Base-by-base conservation (phyloP, 2,113 vertebrate species). In the Hippopotamus amphibius region DNA sequence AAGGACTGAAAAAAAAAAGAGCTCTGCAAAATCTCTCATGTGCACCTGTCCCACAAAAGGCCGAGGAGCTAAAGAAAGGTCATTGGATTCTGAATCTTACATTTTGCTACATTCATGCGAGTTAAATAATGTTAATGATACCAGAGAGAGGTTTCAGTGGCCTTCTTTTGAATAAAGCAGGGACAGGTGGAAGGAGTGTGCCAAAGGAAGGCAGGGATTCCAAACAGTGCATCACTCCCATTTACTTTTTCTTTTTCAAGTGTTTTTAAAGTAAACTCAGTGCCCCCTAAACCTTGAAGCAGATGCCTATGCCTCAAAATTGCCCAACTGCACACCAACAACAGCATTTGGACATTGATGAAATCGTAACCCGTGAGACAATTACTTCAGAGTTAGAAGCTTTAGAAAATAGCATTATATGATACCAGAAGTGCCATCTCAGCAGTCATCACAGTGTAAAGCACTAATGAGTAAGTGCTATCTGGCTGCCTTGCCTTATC, bases 181-280 rank as follows among this genome's bases (percentile, higher is more conserved):
- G 82, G 26, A 53, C 85, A 71, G 41, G 17, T 12, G 74, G n/a
- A 82, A 85, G 26, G 41, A 33, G 7, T 0, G 0, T 48, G 24
- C 57, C 89, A 55, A 68, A 65, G 33, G 41, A 66, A 53, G 1
- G 14, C 6, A 24, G 15, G 30, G 33, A 41, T 50, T 46, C 55
- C 55, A 82, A 37, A 21, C 11, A 37, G 0, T 0, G 19, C 14
- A 7, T 28, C 13, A 2, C 30, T 24, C 43, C 28, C 41, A 26
- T 21, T 14, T 33, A 87, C 55, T n/a, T 80, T 91, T 46, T 59
- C 61, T 55, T 69, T 81, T 48, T 57, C 57, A 83, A 88, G 22
- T 69, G 41, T 79, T 87, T 92, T 84, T 89, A 92, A 95, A 94
- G 88, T 88, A 66, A 96, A 46, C n/a, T 91, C 63, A 17, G 3